Base-by-base conservation (phyloP, 2,113 vertebrate genomes). In the Hoplias malabaricus region DNA sequence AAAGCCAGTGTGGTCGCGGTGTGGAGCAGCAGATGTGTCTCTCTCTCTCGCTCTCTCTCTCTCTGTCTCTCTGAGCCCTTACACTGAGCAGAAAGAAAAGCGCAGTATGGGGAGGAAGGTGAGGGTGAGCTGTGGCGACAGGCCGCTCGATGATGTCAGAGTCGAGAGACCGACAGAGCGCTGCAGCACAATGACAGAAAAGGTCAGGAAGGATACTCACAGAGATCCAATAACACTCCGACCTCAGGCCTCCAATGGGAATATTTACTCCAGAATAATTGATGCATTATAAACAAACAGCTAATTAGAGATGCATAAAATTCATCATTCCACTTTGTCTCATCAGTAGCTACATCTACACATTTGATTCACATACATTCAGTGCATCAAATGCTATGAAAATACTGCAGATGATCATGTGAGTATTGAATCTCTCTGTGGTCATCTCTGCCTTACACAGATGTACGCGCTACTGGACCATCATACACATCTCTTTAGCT, bases 401-500 rank as follows among this genome's bases (percentile, higher is more conserved):
- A 16, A 4, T 8, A 33, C n/a, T 59, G 33, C 40, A 33, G 25
- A 72, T 56, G 50, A 34, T 46, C 56, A 75, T 43, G 56, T 46
- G 53, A 75, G 75, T 79, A 78, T 78, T 65, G 74, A 31, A 62
- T 69, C 75, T 75, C 54, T 74, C 46, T 31, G 34, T 42, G 56
- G 43, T 38, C 42, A 53, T n/a, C 40, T 77, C 71, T 42, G 42
- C 36, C 42, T 53, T 38, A 61, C 42, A 56, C 73, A 25, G 12
- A 70, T 69, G 62, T 31, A 43, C 43, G 70, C 50, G 40, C 54
- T 8, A 61, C 31, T 34, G 68, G 71, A 76, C 75, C 75, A 80
- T 76, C 79, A 77, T 73, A 82, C 21, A 65, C 77, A 85, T 89
- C 77, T 21, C 29, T 23, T 87, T 76, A 78, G 72, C 19, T 85